phyloP scores from a whole-genome alignment of 2,113 vertebrate genomes.

The Cochlearius cochlearius region DNA sequence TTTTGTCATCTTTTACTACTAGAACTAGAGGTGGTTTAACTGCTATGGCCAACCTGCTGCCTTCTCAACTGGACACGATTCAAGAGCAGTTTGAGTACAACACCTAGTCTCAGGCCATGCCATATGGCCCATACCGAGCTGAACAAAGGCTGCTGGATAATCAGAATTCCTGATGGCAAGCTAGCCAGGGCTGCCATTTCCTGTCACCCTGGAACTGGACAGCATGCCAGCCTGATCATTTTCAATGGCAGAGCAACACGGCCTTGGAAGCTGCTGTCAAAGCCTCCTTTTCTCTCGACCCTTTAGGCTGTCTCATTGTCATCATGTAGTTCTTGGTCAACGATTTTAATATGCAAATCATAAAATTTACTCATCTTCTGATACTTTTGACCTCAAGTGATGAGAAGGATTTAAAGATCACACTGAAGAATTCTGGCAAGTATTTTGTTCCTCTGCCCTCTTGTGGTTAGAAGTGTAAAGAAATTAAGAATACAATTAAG shows the following conservation, averaged over 20 bases:
- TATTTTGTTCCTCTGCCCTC: constrained; percentile 42
- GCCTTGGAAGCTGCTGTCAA: background rate
- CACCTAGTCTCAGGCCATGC: background rate
- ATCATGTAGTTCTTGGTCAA: background rate
- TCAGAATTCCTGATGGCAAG: background rate
- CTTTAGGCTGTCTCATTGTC: background rate
- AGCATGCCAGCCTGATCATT: background rate
- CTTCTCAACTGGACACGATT: background rate
- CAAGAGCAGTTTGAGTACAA: background rate
- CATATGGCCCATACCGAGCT: background rate
- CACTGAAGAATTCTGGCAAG: background rate
- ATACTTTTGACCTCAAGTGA: background rate
- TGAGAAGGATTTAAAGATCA: background rate
- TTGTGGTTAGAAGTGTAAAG: constrained; percentile 5
- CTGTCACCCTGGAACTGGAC: background rate
- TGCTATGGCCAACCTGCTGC: background rate
- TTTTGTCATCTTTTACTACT: background rate
- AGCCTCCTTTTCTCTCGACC: background rate
- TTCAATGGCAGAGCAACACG: background rate
- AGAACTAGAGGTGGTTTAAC: background rate
- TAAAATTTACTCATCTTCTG: background rate
- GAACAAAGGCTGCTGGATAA: background rate
- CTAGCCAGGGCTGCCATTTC: background rate
- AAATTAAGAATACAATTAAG: background rate
- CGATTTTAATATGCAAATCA: background rate